Evolutionary conservation across 2,113 vertebrate genomes (phyloP).

Genomic region (Dicrurus megarhynchus): DNA sequence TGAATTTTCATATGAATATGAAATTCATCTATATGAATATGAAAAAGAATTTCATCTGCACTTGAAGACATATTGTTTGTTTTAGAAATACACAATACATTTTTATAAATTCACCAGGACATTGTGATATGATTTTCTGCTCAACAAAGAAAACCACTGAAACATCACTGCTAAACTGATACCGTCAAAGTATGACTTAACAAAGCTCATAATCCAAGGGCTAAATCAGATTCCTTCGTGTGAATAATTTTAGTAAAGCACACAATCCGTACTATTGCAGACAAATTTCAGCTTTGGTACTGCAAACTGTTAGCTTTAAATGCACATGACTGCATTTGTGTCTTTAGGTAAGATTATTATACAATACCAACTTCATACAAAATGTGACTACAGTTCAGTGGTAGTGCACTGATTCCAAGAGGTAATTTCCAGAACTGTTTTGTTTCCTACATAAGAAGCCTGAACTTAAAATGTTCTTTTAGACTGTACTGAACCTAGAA

Average conservation of each 20-base stretch:
- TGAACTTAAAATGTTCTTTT: not conserved
- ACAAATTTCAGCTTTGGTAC: not conserved
- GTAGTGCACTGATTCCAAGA: not conserved
- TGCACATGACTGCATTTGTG: not conserved
- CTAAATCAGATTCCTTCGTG: not conserved
- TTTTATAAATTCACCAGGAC: constrained; percentile 21
- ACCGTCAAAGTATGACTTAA: not conserved
- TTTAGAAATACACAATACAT: not conserved
- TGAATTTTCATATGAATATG: constrained; percentile 37
- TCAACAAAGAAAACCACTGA: not conserved
- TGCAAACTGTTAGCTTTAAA: not conserved
- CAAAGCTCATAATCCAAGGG: not conserved
- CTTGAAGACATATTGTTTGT: not conserved
- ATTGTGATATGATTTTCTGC: constrained; percentile 1
- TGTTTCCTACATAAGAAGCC: not conserved
- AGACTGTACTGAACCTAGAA: not conserved
- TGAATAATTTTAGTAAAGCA: not conserved
- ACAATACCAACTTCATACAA: not conserved
- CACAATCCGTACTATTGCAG: not conserved
- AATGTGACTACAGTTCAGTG: not conserved
- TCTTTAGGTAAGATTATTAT: not conserved
- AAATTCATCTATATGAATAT: constrained; percentile 18
- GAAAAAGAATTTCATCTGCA: constrained; percentile 20
- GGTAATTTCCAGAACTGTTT: not conserved
- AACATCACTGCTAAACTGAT: constrained; percentile 4